A percentile compares a stretch with the other conserved stretches of the same genome.
These are phyloP conservation scores for Onychomys torridus DNA, from an alignment of 2,797 vertebrate genomes.

Conservation along the genomic window DNA sequence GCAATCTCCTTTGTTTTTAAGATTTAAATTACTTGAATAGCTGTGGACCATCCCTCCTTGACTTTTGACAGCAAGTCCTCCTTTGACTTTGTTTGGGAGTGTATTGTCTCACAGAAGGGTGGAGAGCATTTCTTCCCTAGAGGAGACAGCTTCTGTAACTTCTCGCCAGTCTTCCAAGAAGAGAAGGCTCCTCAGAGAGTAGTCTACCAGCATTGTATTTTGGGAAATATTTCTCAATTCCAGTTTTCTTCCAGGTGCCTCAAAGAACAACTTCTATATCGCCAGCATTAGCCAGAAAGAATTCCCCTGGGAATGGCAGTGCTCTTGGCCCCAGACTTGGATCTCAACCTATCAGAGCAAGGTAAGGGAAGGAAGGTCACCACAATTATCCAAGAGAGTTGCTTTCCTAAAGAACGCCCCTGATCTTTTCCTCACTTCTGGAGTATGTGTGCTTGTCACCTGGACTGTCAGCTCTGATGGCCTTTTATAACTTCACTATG, in stretches of 20 bases:
- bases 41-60: not conserved
- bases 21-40: not conserved
- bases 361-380: slow-evolving; percentile 86
- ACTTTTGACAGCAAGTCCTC: not conserved
- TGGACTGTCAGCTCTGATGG: not conserved
- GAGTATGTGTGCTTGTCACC: not conserved
- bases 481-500: not conserved
- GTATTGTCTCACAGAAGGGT: slow-evolving; percentile 23
- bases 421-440: not conserved
- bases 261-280: slow-evolving; percentile 99
- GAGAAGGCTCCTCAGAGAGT: not conserved
- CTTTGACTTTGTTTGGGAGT: slow-evolving; percentile 13
- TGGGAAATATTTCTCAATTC: slow-evolving; percentile 22
- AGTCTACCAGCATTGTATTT: not conserved
- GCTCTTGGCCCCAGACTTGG: slow-evolving; percentile 93
- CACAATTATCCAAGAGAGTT: not conserved
- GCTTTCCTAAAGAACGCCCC: not conserved
- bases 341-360: slow-evolving; percentile 96
- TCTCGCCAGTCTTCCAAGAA: not conserved
- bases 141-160: not conserved
- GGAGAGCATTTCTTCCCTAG: not conserved
- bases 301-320: slow-evolving; percentile 95
- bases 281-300: slow-evolving; percentile 96
- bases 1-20: slow-evolving; percentile 5
- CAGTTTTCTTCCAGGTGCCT: slow-evolving; percentile 92